Evolutionary conservation across 2,888 invertebrate species (phyloP).

Genomic region (Trichopria drosophilae): DNA sequence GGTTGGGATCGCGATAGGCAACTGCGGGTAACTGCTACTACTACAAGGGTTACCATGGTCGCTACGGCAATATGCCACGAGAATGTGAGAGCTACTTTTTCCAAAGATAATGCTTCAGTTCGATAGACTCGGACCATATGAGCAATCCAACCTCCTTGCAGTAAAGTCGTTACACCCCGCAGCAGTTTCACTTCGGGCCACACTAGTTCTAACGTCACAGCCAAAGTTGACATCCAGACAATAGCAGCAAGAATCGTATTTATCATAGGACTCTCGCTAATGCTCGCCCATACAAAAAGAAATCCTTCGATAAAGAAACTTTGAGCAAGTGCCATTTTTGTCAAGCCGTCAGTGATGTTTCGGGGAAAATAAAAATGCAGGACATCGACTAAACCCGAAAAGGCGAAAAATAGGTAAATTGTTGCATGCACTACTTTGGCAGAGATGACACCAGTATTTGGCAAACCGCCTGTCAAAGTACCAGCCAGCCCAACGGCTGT

Average conservation of each 20-base stretch:
- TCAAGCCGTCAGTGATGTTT: slow-evolving; percentile 51
- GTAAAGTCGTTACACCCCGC: slow-evolving; percentile 44
- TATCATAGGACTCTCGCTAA: slow-evolving; percentile 34
- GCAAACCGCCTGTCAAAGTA: slow-evolving; percentile 45
- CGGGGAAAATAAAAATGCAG: slow-evolving; percentile 55
- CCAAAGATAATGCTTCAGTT: slow-evolving; percentile 26
- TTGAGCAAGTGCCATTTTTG: slow-evolving; percentile 53
- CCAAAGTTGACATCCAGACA: slow-evolving; percentile 47
- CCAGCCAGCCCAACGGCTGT: slow-evolving; percentile 49
- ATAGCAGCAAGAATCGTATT: slow-evolving; percentile 42
- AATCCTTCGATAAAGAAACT: slow-evolving; percentile 57
- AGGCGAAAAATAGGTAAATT: slow-evolving; percentile 56
- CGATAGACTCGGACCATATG: slow-evolving; percentile 48
- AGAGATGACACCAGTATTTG: slow-evolving; percentile 41
- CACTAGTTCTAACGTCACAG: slow-evolving; percentile 46
- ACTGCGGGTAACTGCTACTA: slow-evolving; percentile 46
- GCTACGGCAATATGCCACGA: slow-evolving; percentile 52
- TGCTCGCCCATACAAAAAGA: slow-evolving; percentile 46
- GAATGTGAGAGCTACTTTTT: slow-evolving; percentile 43
- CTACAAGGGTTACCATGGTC: slow-evolving; percentile 46
- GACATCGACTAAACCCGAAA: slow-evolving; percentile 56
- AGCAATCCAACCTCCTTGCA: slow-evolving; percentile 51
- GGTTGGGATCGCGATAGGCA: slow-evolving; percentile 42
- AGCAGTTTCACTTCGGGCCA: slow-evolving; percentile 51
- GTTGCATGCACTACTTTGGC: slow-evolving; percentile 54